phyloP scores from a whole-genome alignment of 2,888 invertebrate species.

The Anagyrus pseudococci region DNA sequence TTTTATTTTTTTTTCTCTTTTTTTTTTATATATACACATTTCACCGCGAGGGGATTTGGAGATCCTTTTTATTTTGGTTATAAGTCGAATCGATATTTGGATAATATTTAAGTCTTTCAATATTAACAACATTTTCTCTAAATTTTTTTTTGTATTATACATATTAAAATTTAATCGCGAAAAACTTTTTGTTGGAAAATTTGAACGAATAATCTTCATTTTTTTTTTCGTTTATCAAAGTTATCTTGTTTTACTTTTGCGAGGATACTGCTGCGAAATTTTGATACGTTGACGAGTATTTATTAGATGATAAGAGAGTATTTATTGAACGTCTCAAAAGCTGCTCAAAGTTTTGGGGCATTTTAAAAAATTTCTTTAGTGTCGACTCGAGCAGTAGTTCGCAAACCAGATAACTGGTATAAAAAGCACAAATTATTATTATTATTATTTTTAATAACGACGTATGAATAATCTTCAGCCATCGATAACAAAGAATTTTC shows the following conservation, averaged over 20 bases:
- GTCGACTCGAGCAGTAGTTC: too few relatives aligned
- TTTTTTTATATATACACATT: too few relatives aligned
- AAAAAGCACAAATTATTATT: too few relatives aligned
- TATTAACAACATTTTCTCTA: not conserved
- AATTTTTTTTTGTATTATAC: not conserved
- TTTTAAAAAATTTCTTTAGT: not conserved
- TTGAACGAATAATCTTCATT: too few relatives aligned
- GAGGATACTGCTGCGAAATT: not conserved
- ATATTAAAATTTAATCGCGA: too few relatives aligned
- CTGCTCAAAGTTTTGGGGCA: not conserved
- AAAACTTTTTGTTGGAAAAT: too few relatives aligned
- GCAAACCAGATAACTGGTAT: too few relatives aligned
- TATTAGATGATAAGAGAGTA: not conserved
- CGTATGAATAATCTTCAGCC: not conserved
- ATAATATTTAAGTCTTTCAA: not conserved
- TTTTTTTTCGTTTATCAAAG: not conserved
- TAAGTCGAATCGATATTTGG: too few relatives aligned
- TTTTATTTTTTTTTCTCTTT: too few relatives aligned
- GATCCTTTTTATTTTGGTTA: too few relatives aligned
- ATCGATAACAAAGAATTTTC: constrained; percentile 13
- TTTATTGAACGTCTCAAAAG: not conserved
- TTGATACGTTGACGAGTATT: constrained; percentile 2
- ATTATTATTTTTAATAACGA: too few relatives aligned
- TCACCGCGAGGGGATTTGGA: too few relatives aligned
- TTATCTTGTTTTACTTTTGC: not conserved